Evolutionary conservation across 1,140 invertebrate genomes (phyloP).

Genomic region (Sesamia nonagrioides): DNA sequence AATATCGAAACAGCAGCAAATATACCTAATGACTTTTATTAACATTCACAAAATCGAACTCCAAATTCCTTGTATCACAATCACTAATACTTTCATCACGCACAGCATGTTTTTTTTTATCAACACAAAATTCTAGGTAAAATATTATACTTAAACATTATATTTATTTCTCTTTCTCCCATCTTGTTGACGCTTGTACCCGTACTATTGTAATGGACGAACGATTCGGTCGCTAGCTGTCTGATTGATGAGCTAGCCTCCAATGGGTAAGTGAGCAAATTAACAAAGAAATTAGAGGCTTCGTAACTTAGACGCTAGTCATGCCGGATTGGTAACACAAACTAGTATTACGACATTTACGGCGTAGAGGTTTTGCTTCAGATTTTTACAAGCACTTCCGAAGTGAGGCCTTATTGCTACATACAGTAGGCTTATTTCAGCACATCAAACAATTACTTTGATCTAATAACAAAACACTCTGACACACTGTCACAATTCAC

Average conservation of each 20-base stretch:
- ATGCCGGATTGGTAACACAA: constrained; percentile 40
- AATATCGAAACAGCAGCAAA: constrained; percentile 14
- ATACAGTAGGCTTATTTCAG: constrained; percentile 44
- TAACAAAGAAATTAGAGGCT: constrained; percentile 74
- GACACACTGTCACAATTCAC: constrained; percentile 16
- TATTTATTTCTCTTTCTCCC: constrained; percentile 88
- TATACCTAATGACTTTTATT: neutral
- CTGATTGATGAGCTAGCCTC: constrained; percentile 94
- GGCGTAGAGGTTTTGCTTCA: constrained; percentile 39
- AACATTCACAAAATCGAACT: constrained; percentile 6
- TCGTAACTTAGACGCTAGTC: constrained; percentile 60
- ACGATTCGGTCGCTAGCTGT: constrained; percentile 90
- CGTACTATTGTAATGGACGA: constrained; percentile 80
- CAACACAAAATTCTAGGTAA: constrained; percentile 65
- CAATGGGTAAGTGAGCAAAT: constrained; percentile 91
- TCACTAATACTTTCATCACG: constrained; percentile 55
- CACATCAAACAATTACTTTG: constrained; percentile 52
- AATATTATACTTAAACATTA: constrained; percentile 77
- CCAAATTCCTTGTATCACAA: constrained; percentile 22
- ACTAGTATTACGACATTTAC: constrained; percentile 33
- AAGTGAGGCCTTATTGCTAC: constrained; percentile 30
- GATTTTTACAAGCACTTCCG: constrained; percentile 17
- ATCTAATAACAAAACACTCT: constrained; percentile 34
- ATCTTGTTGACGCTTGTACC: constrained; percentile 89
- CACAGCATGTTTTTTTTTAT: constrained; percentile 80